Conservation (phyloP, 2,113 vertebrate genomes). For the Tinamus guttatus region DNA sequence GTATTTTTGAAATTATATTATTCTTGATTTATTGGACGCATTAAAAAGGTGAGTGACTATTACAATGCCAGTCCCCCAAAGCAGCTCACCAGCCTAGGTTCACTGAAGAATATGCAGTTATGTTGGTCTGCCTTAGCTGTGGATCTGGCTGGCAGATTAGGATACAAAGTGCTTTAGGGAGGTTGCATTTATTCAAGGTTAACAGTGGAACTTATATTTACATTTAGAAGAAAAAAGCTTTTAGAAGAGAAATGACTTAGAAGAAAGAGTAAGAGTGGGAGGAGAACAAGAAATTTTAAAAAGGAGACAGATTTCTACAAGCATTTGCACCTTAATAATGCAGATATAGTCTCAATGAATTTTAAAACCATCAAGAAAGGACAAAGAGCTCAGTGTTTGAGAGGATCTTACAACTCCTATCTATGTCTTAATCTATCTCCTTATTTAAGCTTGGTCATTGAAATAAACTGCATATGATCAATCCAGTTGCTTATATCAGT, state of each 20-base stretch:
- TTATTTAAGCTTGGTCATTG: not conserved
- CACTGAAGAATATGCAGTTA: not conserved
- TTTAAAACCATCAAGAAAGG: not conserved
- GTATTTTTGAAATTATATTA: not conserved
- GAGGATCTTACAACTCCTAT: not conserved
- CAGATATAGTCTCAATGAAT: not conserved
- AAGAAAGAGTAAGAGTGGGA: not conserved
- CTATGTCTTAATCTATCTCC: not conserved
- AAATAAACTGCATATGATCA: not conserved
- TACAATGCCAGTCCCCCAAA: not conserved
- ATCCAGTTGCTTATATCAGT: not conserved
- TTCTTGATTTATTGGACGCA: not conserved
- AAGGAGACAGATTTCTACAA: not conserved
- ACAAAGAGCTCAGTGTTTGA: not conserved
- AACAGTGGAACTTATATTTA: not conserved
- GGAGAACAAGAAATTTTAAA: not conserved
- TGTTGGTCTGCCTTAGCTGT: not conserved
- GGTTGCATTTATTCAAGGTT: not conserved
- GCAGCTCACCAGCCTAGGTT: not conserved
- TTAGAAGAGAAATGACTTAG: not conserved
- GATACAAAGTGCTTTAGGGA: not conserved
- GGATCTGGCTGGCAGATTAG: not conserved
- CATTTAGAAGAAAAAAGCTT: not conserved
- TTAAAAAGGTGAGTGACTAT: not conserved
- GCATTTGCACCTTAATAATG: not conserved